Percentiles rank a stretch among this genome's conserved stretches.
Evolutionary conservation across 92 coral and sea anemone species (phyloP).

Genomic region (Meandrina meandrites): DNA sequence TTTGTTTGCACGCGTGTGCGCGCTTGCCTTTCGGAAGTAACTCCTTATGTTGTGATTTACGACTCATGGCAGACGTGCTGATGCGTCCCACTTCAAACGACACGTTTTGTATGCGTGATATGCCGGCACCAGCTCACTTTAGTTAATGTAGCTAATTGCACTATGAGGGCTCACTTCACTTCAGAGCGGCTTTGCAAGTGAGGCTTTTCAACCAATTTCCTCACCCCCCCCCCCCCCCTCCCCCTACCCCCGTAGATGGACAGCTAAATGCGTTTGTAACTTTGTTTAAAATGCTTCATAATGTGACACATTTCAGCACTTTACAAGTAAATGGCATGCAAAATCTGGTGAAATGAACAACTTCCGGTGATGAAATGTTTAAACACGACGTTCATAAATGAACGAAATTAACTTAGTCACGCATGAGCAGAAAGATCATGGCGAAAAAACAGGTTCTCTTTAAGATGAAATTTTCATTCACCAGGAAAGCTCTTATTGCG

Average conservation of each 20-base stretch:
- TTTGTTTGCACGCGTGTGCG: conserved; percentile 5
- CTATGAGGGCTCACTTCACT: neutral
- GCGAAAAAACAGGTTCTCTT: neutral
- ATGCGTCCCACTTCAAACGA: conserved; percentile 15
- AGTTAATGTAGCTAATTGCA: neutral
- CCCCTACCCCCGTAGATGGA: neutral
- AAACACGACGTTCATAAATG: conserved; percentile 2
- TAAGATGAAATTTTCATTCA: neutral
- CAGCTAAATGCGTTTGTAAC: neutral
- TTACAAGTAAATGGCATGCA: conserved; percentile 15
- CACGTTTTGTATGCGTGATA: neutral
- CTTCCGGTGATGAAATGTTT: conserved; percentile 32
- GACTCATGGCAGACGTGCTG: conserved; percentile 11
- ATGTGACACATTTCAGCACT: conserved; percentile 18
- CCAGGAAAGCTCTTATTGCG: neutral
- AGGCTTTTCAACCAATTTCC: neutral
- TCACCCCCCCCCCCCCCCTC: too few relatives aligned
- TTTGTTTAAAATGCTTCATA: neutral
- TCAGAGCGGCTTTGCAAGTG: neutral
- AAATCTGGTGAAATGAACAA: conserved; percentile 27
- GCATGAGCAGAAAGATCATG: neutral
- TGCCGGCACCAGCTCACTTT: neutral
- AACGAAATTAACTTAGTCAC: conserved; percentile 19
- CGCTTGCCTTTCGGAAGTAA: conserved; percentile 23
- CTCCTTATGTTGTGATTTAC: conserved; percentile 28